Base-by-base conservation (phyloP, 2,888 invertebrate species). In the Furcula furcula region DNA sequence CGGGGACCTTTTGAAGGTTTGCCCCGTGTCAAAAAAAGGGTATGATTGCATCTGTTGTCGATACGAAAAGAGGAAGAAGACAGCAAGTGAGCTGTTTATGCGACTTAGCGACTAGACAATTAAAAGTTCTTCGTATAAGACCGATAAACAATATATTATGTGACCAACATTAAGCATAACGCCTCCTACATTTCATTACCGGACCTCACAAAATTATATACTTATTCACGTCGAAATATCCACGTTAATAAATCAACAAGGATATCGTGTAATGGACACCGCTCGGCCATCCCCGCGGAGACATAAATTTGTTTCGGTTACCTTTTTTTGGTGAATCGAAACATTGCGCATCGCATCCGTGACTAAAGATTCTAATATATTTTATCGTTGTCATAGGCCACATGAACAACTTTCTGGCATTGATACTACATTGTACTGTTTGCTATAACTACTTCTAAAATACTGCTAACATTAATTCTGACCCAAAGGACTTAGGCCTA, bases 241-340 rank as follows among this genome's bases (percentile, higher is more conserved):
- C 64, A 66, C 60, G 60, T 66, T 71, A 81, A 84, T 85, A 86
- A 85, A 87, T 86, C 85, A 85, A 76, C 75, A 48, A 76, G 81
- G 82, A 84, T 82, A 85, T 79, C 81, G 70, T 72, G 83, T 82
- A 85, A 84, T 81, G 81, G 81, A 82, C 79, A 82, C 81, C 79
- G 60, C 43, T 48, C 59, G 58, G 66, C 54, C 53, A 72, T 82
- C 84, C 81, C 83, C 57, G 64, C 67, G 67, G 82, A 78, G 68
- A 71, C 77, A 83, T 85, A 84, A 84, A 85, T 85, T 80, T 63
- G 74, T 76, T 81, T 82, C 75, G 76, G 75, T 74, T n/a, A 60
- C 55, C 28, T 63, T 80, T 81, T 45, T 80, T 82, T 78, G 74
- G 65, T 80, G 75, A 79, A 83, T 81, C 76, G 78, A 71, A 64